Percentiles rank a stretch among this genome's conserved stretches.
phyloP scores from a whole-genome alignment of 1,140 invertebrate genomes.

The Solen grandis region DNA sequence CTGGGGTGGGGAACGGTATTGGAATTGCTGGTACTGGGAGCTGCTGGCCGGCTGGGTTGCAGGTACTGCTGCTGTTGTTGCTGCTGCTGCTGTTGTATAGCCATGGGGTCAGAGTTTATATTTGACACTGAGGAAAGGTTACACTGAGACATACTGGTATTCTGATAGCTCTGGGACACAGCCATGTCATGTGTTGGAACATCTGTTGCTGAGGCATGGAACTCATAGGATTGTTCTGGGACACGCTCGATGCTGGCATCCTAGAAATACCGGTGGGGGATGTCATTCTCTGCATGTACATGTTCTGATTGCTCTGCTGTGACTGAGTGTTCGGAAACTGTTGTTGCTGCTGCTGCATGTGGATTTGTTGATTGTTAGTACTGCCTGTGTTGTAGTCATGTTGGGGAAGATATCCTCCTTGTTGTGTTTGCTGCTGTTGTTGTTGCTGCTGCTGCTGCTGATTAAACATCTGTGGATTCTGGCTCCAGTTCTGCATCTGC shows the following conservation, averaged over 20 bases:
- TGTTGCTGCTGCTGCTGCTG: conserved; percentile 70
- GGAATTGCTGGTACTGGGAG: conserved; percentile 42
- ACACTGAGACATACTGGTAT: background rate
- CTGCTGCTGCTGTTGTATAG: background rate
- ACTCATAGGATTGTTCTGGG: conserved; percentile 5
- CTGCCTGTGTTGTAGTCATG: conserved; percentile 66
- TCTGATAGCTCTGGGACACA: conserved; percentile 27
- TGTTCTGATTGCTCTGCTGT: conserved; percentile 24
- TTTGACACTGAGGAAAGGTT: too few relatives aligned
- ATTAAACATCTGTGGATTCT: conserved; percentile 48
- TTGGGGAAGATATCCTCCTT: conserved; percentile 59
- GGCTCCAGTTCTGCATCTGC: conserved; percentile 54
- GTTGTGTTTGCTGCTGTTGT: conserved; percentile 67
- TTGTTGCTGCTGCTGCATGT: conserved; percentile 53
- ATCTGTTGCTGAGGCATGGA: conserved; percentile 35
- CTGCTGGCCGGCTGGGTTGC: conserved; percentile 40
- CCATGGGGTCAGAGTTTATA: background rate
- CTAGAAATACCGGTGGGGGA: conserved; percentile 14
- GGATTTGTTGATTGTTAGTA: conserved; percentile 40
- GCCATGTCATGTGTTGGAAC: background rate
- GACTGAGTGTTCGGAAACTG: conserved; percentile 37
- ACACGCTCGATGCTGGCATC: conserved; percentile 17
- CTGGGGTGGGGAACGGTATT: conserved; percentile 22
- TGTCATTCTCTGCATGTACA: conserved; percentile 43
- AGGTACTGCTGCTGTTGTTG: conserved; percentile 1